Percentiles rank a stretch among this genome's conserved stretches.
These are phyloP conservation scores for Kryptolebias marmoratus DNA, from an alignment of 2,113 vertebrate species.

Conservation along the genomic window DNA sequence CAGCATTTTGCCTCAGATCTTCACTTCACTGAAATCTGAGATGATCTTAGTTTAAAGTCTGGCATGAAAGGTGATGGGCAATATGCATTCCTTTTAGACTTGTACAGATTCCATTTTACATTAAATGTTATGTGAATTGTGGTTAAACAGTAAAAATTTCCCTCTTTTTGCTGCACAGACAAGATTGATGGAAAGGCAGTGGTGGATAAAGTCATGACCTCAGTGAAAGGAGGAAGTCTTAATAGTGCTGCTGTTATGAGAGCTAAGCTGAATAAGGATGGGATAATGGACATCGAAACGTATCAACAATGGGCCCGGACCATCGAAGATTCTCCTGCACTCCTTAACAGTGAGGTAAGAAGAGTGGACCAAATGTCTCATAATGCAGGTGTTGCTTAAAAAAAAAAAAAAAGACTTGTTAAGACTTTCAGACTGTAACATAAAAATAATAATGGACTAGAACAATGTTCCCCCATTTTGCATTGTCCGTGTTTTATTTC, in stretches of 20 bases:
- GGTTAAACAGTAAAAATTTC: no score
- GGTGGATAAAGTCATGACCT: slow-evolving; percentile 83
- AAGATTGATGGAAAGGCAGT: slow-evolving; percentile 35
- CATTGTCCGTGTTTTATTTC: no score
- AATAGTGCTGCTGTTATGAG: slow-evolving; percentile 78
- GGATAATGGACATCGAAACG: slow-evolving; percentile 69
- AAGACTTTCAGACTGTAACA: no score
- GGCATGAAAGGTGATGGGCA: no score
- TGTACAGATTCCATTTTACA: neutral
- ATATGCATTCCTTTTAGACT: no score
- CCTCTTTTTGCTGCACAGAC: slow-evolving; percentile 31
- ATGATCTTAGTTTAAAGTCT: no score
- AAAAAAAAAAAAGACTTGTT: no score
- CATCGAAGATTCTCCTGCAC: slow-evolving; percentile 78
- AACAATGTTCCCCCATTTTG: no score
- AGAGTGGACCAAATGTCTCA: neutral
- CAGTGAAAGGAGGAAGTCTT: slow-evolving; percentile 84
- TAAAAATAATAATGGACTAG: no score
- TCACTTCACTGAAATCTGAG: no score
- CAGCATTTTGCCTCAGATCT: no score
- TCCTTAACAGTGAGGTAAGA: slow-evolving; percentile 78
- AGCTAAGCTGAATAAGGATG: slow-evolving; percentile 68
- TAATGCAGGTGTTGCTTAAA: no score
- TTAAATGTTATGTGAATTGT: neutral
- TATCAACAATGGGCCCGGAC: slow-evolving; percentile 84